These are phyloP conservation scores for Eidolon dupreanum DNA, from an alignment of 2,797 vertebrate genomes.

Conservation along the genomic window DNA sequence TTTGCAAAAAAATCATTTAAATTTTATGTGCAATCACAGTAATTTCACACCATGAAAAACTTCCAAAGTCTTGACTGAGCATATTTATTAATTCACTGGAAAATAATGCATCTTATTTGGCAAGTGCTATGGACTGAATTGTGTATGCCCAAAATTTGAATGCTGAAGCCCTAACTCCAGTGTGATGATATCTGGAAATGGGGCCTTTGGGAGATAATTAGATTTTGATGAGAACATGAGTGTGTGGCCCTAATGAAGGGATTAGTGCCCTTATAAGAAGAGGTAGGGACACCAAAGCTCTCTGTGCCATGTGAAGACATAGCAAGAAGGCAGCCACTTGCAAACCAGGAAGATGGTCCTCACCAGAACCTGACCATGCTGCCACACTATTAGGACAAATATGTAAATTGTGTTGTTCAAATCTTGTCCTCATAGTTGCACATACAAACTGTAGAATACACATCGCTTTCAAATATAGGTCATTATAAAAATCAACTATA, in stretches of 20 bases:
- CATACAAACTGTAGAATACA: neutral
- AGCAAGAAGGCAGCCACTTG: neutral
- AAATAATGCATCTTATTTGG: slow-evolving; percentile 26
- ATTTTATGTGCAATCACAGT: neutral
- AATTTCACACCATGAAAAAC: slow-evolving; percentile 32
- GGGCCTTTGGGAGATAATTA: neutral
- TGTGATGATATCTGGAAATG: neutral
- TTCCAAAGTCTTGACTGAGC: neutral
- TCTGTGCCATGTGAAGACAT: neutral
- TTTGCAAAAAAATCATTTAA: slow-evolving; percentile 25
- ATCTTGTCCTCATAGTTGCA: too few relatives aligned
- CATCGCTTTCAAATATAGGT: neutral
- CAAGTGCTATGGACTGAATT: neutral
- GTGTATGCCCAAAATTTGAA: neutral
- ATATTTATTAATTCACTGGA: slow-evolving; percentile 21
- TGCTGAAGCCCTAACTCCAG: neutral
- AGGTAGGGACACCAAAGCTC: neutral
- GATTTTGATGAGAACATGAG: neutral
- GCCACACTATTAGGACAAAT: too few relatives aligned
- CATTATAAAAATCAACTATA: slow-evolving; percentile 3
- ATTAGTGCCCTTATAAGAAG: neutral
- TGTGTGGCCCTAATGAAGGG: neutral
- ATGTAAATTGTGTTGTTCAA: too few relatives aligned
- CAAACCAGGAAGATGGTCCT: neutral
- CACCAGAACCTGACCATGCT: neutral